These are phyloP conservation scores for Acrobasis suavella DNA, from an alignment of 2,888 invertebrate genomes.

Conservation along the genomic window DNA sequence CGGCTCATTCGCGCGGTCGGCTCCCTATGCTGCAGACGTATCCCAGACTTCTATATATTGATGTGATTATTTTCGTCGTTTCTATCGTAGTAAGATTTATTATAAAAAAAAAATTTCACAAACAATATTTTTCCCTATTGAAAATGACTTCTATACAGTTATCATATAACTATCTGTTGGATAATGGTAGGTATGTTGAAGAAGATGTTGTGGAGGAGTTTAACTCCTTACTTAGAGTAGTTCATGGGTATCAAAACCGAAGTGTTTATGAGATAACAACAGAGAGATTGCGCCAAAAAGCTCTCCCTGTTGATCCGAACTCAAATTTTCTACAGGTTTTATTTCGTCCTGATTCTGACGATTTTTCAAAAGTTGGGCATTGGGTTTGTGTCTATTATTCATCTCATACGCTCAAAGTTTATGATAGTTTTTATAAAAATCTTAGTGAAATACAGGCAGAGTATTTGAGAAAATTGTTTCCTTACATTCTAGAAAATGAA, in stretches of 20 bases:
- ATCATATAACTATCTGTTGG: background rate
- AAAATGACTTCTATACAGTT: background rate
- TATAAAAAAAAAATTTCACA: background rate
- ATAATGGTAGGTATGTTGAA: background rate
- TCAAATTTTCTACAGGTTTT: background rate
- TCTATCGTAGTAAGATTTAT: background rate
- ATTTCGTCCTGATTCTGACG: background rate
- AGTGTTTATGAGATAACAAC: background rate
- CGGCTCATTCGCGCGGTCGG: no score
- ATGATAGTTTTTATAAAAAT: background rate
- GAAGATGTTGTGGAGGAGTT: slow-evolving; percentile 1
- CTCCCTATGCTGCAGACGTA: no score
- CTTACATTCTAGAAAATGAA: background rate
- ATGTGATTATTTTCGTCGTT: no score
- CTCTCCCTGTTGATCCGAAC: background rate
- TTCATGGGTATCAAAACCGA: background rate
- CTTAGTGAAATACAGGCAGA: background rate
- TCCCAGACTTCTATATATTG: no score
- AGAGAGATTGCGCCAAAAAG: background rate
- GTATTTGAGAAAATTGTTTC: background rate
- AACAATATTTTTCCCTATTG: background rate
- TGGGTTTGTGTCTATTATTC: background rate
- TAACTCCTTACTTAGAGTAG: background rate
- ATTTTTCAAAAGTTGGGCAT: background rate
- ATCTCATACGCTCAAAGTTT: background rate